Conservation (phyloP, 2,888 invertebrate species). For the Chloroclystis v-ata region DNA sequence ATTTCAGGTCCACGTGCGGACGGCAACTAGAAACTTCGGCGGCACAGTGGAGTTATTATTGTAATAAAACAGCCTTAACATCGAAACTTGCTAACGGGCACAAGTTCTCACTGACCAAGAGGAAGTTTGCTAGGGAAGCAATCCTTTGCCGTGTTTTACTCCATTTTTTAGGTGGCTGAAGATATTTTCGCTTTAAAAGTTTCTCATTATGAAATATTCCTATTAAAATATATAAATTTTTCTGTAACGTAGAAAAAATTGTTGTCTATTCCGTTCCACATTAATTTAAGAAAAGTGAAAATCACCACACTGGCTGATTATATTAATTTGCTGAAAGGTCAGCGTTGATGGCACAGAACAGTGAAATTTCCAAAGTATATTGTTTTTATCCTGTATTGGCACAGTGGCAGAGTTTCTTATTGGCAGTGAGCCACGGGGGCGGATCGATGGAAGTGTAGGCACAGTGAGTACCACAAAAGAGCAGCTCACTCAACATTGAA, state of each 20-base stretch:
- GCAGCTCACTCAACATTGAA: conserved; percentile 18
- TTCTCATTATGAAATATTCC: too few relatives aligned
- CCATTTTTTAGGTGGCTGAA: too few relatives aligned
- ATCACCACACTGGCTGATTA: too few relatives aligned
- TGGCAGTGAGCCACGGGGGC: conserved; percentile 67
- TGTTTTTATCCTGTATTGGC: conserved; percentile 24
- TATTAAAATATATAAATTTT: too few relatives aligned
- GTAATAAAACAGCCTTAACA: conserved; percentile 48
- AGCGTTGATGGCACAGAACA: too few relatives aligned
- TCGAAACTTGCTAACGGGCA: conserved; percentile 45
- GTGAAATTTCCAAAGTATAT: too few relatives aligned
- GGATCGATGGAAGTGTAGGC: conserved; percentile 56
- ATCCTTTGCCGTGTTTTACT: too few relatives aligned
- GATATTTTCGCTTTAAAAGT: too few relatives aligned
- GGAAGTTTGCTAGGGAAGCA: conserved; percentile 11
- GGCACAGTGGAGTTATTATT: conserved; percentile 30
- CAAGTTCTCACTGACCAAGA: conserved; percentile 50
- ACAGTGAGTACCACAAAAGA: conserved; percentile 3
- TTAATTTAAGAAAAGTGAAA: too few relatives aligned
- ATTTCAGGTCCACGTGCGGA: conserved; percentile 17
- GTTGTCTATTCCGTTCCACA: too few relatives aligned
- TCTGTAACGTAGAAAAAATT: too few relatives aligned
- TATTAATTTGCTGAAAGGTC: too few relatives aligned
- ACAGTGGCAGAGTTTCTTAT: conserved; percentile 54
- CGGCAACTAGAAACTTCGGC: conserved; percentile 8